A percentile compares a stretch with the other conserved stretches of the same genome.
These are phyloP conservation scores for Probosciger aterrimus DNA, from an alignment of 2,113 vertebrate species.

Conservation along the genomic window DNA sequence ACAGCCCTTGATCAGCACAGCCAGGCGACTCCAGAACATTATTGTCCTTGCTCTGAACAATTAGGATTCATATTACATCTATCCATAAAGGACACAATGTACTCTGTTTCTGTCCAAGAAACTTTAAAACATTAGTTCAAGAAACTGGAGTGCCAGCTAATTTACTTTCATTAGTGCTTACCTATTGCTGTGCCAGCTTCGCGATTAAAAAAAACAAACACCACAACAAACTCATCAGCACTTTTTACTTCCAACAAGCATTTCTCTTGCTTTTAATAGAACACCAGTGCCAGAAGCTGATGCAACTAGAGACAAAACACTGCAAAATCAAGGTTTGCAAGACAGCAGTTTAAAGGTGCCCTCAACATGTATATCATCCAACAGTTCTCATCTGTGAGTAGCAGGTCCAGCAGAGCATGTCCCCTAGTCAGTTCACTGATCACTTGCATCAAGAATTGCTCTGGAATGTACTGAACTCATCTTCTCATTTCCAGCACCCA, in stretches of 20 bases:
- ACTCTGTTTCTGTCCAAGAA: not conserved
- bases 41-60: not conserved
- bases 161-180: not conserved
- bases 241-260: conserved; percentile 1
- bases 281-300: conserved; percentile 6
- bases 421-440: not conserved
- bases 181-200: conserved; percentile 12
- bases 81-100: not conserved
- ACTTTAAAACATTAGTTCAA: not conserved
- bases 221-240: not conserved
- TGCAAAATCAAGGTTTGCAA: not conserved
- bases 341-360: conserved; percentile 10
- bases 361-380: not conserved
- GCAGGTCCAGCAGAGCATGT: not conserved
- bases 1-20: not conserved
- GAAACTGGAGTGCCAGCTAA: not conserved
- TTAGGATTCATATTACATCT: not conserved
- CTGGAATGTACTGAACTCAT: not conserved
- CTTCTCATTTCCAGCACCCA: not conserved
- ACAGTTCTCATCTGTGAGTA: not conserved
- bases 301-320: not conserved
- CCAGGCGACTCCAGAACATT: not conserved
- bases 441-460: not conserved
- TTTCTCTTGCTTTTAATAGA: conserved; percentile 1
- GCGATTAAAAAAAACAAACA: not conserved